Evolutionary conservation across 30 jellyfish, hydroid and myxozoan genomes (phyloP).

Genomic region (Chironex yamaguchii): DNA sequence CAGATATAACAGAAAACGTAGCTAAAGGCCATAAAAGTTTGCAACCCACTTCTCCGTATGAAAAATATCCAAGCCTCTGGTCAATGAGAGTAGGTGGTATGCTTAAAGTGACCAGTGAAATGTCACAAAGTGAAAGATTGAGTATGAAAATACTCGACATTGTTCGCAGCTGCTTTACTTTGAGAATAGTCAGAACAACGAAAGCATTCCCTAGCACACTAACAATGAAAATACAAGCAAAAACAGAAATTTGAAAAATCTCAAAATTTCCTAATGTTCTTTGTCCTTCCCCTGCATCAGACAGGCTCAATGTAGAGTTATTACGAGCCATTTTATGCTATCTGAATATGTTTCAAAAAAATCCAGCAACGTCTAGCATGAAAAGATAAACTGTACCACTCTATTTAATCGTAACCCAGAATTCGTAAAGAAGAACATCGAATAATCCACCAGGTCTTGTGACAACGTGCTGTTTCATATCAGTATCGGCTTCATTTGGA

Average conservation of each 20-base stretch:
- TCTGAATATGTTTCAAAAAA: no score
- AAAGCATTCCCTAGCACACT: conserved; percentile 41
- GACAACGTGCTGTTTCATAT: no score
- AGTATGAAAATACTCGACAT: conserved; percentile 27
- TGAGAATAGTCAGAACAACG: conserved; percentile 25
- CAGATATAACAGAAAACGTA: conserved; percentile 62
- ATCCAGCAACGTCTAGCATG: no score
- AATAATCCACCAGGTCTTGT: no score
- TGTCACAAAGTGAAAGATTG: conserved; percentile 65
- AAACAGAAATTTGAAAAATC: not conserved
- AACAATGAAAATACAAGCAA: not conserved
- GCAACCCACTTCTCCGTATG: conserved; percentile 70
- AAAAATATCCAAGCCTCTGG: conserved; percentile 17
- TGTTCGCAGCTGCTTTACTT: not conserved
- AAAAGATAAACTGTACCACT: no score
- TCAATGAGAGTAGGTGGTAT: conserved; percentile 30
- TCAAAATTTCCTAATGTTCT: not conserved
- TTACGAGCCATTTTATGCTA: no score
- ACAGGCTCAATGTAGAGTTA: no score
- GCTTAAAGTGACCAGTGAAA: conserved; percentile 36
- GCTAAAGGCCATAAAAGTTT: conserved; percentile 52
- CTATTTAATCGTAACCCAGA: no score
- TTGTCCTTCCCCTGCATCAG: no score
- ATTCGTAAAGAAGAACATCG: no score
- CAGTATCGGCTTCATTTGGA: no score